Conservation (phyloP, 2,888 invertebrate species). For the Agriopis aurantiaria region DNA sequence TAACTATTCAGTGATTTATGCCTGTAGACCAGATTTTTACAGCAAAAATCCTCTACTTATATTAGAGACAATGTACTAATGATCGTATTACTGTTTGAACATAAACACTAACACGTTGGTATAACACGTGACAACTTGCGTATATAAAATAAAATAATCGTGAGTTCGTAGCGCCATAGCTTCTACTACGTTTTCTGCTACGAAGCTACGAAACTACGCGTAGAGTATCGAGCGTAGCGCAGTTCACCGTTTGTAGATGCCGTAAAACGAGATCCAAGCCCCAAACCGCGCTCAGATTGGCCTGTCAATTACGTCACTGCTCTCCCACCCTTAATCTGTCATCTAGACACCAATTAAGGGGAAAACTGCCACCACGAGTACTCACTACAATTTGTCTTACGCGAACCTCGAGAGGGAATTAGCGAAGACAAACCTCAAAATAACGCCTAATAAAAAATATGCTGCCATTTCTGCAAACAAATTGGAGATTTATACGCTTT, state of each 20-base stretch:
- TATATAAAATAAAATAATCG: background rate
- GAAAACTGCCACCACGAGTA: conserved; percentile 70
- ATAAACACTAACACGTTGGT: no score
- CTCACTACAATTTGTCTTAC: conserved; percentile 74
- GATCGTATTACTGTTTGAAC: no score
- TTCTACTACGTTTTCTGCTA: conserved; percentile 1
- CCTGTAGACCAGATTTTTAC: no score
- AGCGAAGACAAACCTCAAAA: conserved; percentile 39
- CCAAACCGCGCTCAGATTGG: conserved; percentile 74
- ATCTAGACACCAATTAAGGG: conserved; percentile 83
- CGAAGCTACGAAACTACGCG: conserved; percentile 4
- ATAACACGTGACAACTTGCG: no score
- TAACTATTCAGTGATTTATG: no score
- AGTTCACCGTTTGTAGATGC: background rate
- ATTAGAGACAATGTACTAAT: no score
- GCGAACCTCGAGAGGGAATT: conserved; percentile 53
- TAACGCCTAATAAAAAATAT: conserved; percentile 35
- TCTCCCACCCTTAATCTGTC: conserved; percentile 80
- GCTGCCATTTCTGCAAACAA: conserved; percentile 26
- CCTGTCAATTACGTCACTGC: conserved; percentile 83
- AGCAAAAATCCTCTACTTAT: no score
- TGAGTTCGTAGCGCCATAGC: conserved; percentile 7
- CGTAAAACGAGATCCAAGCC: conserved; percentile 65
- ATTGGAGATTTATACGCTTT: conserved; percentile 33
- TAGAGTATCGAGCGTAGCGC: background rate